A percentile compares a stretch with the other conserved stretches of the same genome.
Evolutionary conservation across 2,797 vertebrate genomes (phyloP).

Genomic region (Miichthys miiuy): DNA sequence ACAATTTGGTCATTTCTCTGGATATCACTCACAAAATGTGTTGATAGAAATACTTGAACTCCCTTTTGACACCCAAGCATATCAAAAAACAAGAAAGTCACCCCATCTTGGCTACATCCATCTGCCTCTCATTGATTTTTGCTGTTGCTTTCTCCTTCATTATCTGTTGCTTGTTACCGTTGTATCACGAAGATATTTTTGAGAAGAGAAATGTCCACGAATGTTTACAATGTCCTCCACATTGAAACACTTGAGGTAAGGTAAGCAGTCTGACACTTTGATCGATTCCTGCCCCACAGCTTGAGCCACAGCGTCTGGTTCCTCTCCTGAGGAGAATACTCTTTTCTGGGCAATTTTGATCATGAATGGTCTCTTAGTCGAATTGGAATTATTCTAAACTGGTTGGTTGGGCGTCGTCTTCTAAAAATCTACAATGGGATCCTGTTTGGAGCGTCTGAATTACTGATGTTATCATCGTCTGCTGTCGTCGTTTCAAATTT

Average conservation of each 20-base stretch:
- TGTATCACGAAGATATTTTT: slow-evolving; percentile 74
- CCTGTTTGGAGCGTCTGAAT: slow-evolving; percentile 58
- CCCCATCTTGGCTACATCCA: slow-evolving; percentile 76
- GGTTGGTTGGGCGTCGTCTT: slow-evolving; percentile 33
- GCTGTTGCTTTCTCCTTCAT: slow-evolving; percentile 63
- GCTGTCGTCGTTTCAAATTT: slow-evolving; percentile 83
- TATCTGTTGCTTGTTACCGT: slow-evolving; percentile 62
- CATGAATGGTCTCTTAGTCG: slow-evolving; percentile 54
- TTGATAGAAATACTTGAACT: slow-evolving; percentile 66
- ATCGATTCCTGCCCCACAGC: slow-evolving; percentile 81
- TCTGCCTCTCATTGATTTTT: slow-evolving; percentile 64
- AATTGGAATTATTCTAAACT: slow-evolving; percentile 73
- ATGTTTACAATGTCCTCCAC: slow-evolving; percentile 84
- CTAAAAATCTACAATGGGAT: slow-evolving; percentile 72
- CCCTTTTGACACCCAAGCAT: slow-evolving; percentile 58
- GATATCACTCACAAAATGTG: slow-evolving; percentile 59
- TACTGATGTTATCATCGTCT: slow-evolving; percentile 47
- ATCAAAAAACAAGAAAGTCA: slow-evolving; percentile 64
- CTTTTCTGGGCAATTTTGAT: slow-evolving; percentile 68
- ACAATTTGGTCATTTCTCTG: slow-evolving; percentile 62
- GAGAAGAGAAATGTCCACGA: slow-evolving; percentile 81
- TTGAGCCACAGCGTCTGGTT: slow-evolving; percentile 80
- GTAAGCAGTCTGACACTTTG: slow-evolving; percentile 86
- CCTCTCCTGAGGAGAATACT: slow-evolving; percentile 58
- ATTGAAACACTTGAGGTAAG: slow-evolving; percentile 91